These are phyloP conservation scores for Calliopsis andreniformis DNA, from an alignment of 1,140 invertebrate genomes.

Conservation along the genomic window DNA sequence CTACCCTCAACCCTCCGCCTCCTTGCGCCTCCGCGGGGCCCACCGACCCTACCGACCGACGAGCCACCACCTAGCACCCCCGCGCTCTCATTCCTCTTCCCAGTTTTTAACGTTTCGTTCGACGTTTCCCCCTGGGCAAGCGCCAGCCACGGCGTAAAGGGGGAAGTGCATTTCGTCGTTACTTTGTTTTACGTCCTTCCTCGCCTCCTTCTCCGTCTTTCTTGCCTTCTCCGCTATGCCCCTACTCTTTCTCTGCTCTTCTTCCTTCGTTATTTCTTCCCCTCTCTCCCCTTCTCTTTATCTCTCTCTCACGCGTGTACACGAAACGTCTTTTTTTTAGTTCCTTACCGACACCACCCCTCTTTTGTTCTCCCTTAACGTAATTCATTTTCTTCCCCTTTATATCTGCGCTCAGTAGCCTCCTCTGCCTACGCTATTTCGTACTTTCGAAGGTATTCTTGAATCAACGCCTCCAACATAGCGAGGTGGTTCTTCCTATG, in stretches of 20 bases:
- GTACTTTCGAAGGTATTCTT: too few species aligned
- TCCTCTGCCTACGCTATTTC: constrained; percentile 34
- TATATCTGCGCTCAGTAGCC: constrained; percentile 34
- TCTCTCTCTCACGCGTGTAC: constrained; percentile 13
- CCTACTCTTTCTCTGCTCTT: background rate
- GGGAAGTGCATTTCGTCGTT: constrained; percentile 80
- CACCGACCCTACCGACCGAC: constrained; percentile 58
- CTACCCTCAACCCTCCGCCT: constrained; percentile 56
- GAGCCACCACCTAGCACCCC: constrained; percentile 64
- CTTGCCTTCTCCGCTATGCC: background rate
- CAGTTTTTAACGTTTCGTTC: constrained; percentile 80
- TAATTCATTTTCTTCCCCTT: constrained; percentile 21
- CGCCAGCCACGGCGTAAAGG: constrained; percentile 59
- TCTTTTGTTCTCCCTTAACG: constrained; percentile 4
- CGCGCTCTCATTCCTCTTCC: constrained; percentile 72
- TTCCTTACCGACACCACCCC: constrained; percentile 50
- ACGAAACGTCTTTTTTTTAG: constrained; percentile 37
- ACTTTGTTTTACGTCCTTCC: constrained; percentile 80
- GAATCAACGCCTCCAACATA: too few species aligned
- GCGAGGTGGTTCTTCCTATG: too few species aligned
- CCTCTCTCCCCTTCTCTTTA: background rate
- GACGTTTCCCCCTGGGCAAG: constrained; percentile 76
- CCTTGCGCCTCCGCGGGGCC: constrained; percentile 62
- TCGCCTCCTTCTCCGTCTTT: constrained; percentile 34
- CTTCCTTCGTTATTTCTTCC: background rate